phyloP scores from a whole-genome alignment of 2,797 vertebrate genomes.

The Enteromius afrohamiltoni region DNA sequence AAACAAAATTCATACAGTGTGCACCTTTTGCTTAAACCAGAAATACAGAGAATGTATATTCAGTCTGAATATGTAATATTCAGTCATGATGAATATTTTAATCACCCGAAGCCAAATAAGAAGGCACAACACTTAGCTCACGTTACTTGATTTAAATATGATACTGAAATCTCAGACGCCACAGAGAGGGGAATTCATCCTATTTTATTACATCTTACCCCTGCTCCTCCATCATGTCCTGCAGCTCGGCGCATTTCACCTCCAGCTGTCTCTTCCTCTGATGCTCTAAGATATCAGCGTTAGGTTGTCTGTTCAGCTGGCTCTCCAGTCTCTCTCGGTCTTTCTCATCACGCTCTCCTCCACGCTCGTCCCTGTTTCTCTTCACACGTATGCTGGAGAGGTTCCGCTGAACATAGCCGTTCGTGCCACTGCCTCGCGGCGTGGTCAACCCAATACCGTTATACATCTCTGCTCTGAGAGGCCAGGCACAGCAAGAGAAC shows the following conservation, averaged over 20 bases:
- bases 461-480: slow-evolving; percentile 82
- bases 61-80: too few species aligned
- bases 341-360: slow-evolving; percentile 83
- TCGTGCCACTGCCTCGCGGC: slow-evolving; percentile 92
- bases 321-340: slow-evolving; percentile 86
- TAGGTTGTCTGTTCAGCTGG: slow-evolving; percentile 89
- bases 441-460: slow-evolving; percentile 94
- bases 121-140: neutral
- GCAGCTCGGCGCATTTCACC: slow-evolving; percentile 92
- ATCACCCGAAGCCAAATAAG: neutral
- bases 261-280: slow-evolving; percentile 93
- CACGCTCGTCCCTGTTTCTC: slow-evolving; percentile 83
- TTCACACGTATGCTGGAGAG: slow-evolving; percentile 88
- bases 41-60: neutral
- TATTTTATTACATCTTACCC: slow-evolving; percentile 78
- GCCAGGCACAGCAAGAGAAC: neutral
- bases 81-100: neutral
- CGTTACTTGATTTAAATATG: neutral
- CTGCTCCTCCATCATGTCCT: slow-evolving; percentile 96
- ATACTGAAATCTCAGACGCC: neutral
- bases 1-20: too few species aligned
- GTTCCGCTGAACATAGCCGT: slow-evolving; percentile 94
- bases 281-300: slow-evolving; percentile 93
- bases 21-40: too few species aligned
- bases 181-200: neutral